Conservation (phyloP, 2,797 vertebrate genomes). For the Orientallactaga sibirica region DNA sequence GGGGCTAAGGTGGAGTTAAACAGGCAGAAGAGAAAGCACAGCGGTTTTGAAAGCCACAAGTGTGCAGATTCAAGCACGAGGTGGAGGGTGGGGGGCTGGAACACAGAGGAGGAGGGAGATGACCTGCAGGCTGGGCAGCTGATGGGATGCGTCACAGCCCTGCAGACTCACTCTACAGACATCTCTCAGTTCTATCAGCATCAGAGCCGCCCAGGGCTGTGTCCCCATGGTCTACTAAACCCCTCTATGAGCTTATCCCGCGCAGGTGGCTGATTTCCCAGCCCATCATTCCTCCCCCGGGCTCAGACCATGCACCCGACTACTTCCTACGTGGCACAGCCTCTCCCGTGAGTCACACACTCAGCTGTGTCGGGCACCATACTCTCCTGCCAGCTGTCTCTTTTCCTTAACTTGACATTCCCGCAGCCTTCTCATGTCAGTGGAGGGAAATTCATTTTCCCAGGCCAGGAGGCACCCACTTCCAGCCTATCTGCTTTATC, state of each 20-base stretch:
- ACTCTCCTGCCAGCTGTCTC: too few species aligned
- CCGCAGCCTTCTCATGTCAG: background rate
- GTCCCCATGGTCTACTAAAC: background rate
- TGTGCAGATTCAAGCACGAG: background rate
- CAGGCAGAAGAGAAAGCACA: too few species aligned
- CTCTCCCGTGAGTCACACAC: rapidly evolving
- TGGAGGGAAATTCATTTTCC: background rate
- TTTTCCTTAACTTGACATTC: background rate
- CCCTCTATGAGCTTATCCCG: background rate
- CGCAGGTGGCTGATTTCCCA: rapidly evolving
- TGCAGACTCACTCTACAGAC: background rate
- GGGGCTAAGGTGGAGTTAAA: background rate
- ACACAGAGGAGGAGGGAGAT: background rate
- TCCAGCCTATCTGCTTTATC: background rate
- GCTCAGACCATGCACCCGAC: rapidly evolving
- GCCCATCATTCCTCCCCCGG: rapidly evolving
- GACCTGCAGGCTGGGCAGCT: too few species aligned
- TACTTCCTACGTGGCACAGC: rapidly evolving
- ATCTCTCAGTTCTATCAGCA: rapidly evolving
- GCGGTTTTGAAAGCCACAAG: rapidly evolving
- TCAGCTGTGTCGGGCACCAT: rapidly evolving
- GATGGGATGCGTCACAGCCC: too few species aligned
- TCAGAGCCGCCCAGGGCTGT: background rate
- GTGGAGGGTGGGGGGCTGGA: background rate
- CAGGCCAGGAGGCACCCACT: too few species aligned